These are phyloP conservation scores for Oxyura jamaicensis DNA, from an alignment of 2,113 vertebrate species.

Conservation along the genomic window DNA sequence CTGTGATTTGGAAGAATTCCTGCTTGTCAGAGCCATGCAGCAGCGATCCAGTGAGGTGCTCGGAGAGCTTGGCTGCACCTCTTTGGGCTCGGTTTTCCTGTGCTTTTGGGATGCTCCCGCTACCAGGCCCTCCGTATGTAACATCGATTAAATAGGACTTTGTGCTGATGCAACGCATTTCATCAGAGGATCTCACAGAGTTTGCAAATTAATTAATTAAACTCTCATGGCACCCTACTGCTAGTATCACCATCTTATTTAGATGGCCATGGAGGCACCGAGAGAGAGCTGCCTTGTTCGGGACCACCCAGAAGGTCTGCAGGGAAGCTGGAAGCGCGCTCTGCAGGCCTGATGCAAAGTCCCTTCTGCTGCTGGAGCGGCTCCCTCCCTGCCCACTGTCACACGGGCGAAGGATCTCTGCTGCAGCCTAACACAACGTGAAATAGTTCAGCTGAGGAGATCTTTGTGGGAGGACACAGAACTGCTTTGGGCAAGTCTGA, in stretches of 20 bases:
- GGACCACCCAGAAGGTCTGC: conserved; percentile 32
- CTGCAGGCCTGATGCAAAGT: background rate
- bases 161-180: conserved; percentile 55
- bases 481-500: conserved; percentile 1
- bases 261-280: conserved; percentile 14
- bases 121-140: background rate
- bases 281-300: conserved; percentile 24
- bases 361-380: background rate
- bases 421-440: background rate
- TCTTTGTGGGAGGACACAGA: background rate
- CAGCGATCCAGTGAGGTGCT: background rate
- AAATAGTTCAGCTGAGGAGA: conserved; percentile 16
- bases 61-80: background rate
- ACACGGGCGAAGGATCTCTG: background rate
- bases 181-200: conserved; percentile 53
- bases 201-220: conserved; percentile 66
- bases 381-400: background rate
- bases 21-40: background rate
- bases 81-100: background rate
- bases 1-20: conserved; percentile 1
- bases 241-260: conserved; percentile 46
- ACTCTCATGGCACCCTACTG: conserved; percentile 49
- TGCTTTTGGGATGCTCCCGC: conserved; percentile 31
- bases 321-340: background rate
- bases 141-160: conserved; percentile 31